Evolutionary conservation across 2,888 invertebrate species (phyloP).

Genomic region (Thysanoteuthis rhombus): DNA sequence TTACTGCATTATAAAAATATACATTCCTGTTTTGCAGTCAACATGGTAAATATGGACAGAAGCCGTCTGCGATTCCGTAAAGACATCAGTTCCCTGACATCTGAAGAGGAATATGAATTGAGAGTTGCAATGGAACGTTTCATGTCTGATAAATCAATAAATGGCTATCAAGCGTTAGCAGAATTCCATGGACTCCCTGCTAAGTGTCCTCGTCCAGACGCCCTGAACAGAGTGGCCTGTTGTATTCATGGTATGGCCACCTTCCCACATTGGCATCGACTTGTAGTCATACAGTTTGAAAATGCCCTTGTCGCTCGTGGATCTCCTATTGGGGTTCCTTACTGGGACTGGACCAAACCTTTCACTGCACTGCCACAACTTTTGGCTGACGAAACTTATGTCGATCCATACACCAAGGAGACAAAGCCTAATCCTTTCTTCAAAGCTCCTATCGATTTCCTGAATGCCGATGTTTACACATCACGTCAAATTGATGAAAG

Average conservation of each 20-base stretch:
- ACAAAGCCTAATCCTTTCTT: conserved; percentile 40
- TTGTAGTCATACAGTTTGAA: conserved; percentile 38
- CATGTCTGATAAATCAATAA: conserved; percentile 40
- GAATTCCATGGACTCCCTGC: conserved; percentile 45
- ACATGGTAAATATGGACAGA: conserved; percentile 31
- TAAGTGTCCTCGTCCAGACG: conserved; percentile 40
- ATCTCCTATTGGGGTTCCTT: conserved; percentile 41
- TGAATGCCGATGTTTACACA: conserved; percentile 18
- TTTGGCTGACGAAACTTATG: conserved; percentile 36
- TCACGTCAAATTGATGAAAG: background rate
- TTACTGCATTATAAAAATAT: too few species aligned
- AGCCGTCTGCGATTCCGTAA: conserved; percentile 36
- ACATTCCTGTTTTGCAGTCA: conserved; percentile 34
- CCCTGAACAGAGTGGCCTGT: conserved; percentile 37
- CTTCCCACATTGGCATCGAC: conserved; percentile 39
- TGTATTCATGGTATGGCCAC: conserved; percentile 40
- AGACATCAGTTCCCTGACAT: conserved; percentile 38
- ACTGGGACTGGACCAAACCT: conserved; percentile 44
- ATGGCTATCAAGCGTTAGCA: conserved; percentile 44
- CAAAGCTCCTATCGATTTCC: conserved; percentile 37
- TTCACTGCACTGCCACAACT: conserved; percentile 37
- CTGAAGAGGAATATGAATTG: conserved; percentile 39
- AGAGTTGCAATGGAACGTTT: conserved; percentile 40
- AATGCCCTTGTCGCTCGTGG: conserved; percentile 41
- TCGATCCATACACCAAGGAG: conserved; percentile 34